Evolutionary conservation across 2,888 invertebrate species (phyloP).

Genomic region (Sesia apiformis): DNA sequence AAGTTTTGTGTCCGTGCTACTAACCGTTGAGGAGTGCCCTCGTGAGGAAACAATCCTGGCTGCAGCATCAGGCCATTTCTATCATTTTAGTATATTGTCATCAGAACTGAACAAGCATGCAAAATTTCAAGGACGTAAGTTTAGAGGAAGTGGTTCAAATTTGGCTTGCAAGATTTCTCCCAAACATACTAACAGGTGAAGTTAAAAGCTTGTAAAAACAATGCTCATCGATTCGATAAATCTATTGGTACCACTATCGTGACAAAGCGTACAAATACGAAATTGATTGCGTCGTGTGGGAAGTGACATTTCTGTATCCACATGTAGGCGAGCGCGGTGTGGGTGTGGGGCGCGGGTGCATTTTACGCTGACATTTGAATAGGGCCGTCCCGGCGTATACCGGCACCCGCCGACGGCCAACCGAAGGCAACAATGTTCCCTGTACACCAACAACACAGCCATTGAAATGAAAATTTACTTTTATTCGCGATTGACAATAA

Average conservation of each 20-base stretch:
- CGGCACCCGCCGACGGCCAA: conserved; percentile 64
- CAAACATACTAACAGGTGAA: too few relatives aligned
- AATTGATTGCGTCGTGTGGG: conserved; percentile 69
- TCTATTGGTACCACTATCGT: conserved; percentile 57
- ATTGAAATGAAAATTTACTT: conserved; percentile 69
- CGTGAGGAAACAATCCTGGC: too few relatives aligned
- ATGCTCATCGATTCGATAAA: conserved; percentile 43
- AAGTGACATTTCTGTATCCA: conserved; percentile 67
- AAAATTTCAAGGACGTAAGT: too few relatives aligned
- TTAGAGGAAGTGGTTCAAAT: too few relatives aligned
- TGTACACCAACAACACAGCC: conserved; percentile 57
- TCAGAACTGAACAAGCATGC: too few relatives aligned
- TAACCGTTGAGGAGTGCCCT: too few relatives aligned
- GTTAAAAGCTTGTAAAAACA: too few relatives aligned
- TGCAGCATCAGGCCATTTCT: too few relatives aligned
- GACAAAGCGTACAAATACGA: conserved; percentile 68
- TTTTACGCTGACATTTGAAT: conserved; percentile 71
- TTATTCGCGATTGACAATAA: conserved; percentile 49
- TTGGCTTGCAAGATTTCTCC: too few relatives aligned
- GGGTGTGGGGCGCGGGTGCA: conserved; percentile 27
- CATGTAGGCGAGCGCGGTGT: conserved; percentile 17
- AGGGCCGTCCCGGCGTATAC: conserved; percentile 68
- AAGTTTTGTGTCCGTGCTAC: too few relatives aligned
- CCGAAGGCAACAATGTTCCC: conserved; percentile 70
- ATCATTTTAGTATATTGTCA: too few relatives aligned